Evolutionary conservation across 2,797 vertebrate genomes (phyloP), one percentile per base, ranked within the genome.

Genomic region (Halcyon leucocephala): DNA sequence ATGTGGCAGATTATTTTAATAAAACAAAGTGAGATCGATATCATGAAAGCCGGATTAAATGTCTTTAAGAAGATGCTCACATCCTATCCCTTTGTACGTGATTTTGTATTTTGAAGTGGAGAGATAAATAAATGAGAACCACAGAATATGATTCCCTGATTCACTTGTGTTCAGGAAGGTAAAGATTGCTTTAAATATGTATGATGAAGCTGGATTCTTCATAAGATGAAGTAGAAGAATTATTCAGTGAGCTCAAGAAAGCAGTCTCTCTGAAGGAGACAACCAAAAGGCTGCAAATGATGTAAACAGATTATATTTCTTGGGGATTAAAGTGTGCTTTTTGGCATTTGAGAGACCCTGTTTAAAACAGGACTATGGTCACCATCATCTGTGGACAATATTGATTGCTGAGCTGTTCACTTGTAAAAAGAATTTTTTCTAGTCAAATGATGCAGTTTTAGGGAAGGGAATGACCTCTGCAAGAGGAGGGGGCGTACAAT

Each of bases 381-480:
- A 9, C 49, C 48, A 4, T 94, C 54, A 35, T 88, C 80, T n/a
- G 24, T 57, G 70, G 62, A n/a, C 62, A 76, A 21, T 52, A 74
- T 91, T 82, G 87, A 79, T 84, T 94, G 76, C 80, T 57, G 64
- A 84, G 64, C 62, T 95, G 62, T 88, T 88, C 86, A 15, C 74
- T 73, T 55, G 44, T 74, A 71, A 74, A 84, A 87, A 48, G 48
- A 82, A 82, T 72, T 86, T 46, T 95, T 93, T 57, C 77, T 62
- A 80, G 82, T 77, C 90, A 90, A 76, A 64, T 20, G 83, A 86
- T 93, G 82, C 48, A 60, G 67, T 90, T 95, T 96, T 90, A 96
- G 88, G 90, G 84, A 90, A 89, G 64, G 15, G 70, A 90, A 94
- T 96, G 95, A 94, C 95, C 91, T 90, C 62, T 84, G 67, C 83